Evolutionary conservation across 2,888 invertebrate species (phyloP), one percentile per base, ranked within the genome.

Genomic region (Xanthostigma xanthostigma): DNA sequence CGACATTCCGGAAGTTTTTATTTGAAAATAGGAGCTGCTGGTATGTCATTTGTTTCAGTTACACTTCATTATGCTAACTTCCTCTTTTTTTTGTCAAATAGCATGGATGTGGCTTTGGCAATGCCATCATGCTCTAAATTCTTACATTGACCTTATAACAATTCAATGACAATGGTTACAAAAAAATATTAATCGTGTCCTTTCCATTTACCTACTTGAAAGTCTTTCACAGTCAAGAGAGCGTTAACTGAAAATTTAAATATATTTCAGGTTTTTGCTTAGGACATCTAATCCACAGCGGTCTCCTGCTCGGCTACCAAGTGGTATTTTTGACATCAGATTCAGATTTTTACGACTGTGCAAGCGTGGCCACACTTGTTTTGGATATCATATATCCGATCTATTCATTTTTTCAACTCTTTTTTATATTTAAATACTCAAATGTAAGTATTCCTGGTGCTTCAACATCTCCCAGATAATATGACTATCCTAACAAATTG

Each of bases 361-460:
- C 78, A 44, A 74, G 76, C 50, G 61, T 76, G 34, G 60, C 74
- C 1, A 75, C 76, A 55, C 69, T 84, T 2, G 66, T 78, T 4
- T 66, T 82, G 36, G 83, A 84, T 53, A 63, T 84, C n/a, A 61
- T 84, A 46, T 79, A 81, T 57, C 81, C 86, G 0, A 59, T 78
- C 14, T 87, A 84, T 64, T 84, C 84, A 38, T 82, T 88, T 62
- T 64, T 82, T 42, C 79, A 85, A 57, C 71, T 88, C 2, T 87
- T 81, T 64, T 85, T 88, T 61, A 78, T 86, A 54, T 87, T 86
- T 63, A 84, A 87, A 63, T 87, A 84, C 63, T 84, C 85, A 4
- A 87, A 86, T 64, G 85, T 87, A 64, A 78, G 64, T 60, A 45
- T 42, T 36, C 6, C 6, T 27, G 3, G 6, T 6, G 27, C 3